Conservation (phyloP, 2,797 vertebrate genomes). For the Lindbergichthys nudifrons region DNA sequence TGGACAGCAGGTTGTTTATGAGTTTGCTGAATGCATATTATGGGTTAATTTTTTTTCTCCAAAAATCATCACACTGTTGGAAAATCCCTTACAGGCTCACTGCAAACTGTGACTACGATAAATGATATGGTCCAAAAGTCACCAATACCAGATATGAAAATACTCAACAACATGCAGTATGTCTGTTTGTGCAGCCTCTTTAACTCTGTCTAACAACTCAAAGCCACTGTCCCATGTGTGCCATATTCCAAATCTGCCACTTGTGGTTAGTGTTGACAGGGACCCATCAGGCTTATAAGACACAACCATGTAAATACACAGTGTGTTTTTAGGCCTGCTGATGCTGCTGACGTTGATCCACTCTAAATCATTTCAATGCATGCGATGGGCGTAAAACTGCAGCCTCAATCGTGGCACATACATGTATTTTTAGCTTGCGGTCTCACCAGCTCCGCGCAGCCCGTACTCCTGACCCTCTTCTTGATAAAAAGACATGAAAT, state of each 20-base stretch:
- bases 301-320: conserved; percentile 55
- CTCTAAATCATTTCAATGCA: conserved; percentile 76
- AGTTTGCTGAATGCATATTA: conserved; percentile 9
- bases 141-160: background rate
- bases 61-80: background rate
- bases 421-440: conserved; percentile 79
- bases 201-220: background rate
- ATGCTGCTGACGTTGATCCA: conserved; percentile 57
- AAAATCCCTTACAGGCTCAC: too few species aligned
- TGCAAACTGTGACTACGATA: background rate
- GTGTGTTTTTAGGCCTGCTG: conserved; percentile 47
- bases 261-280: conserved; percentile 44
- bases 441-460: conserved; percentile 52
- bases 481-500: conserved; percentile 82
- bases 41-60: background rate
- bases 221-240: conserved; percentile 25
- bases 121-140: background rate
- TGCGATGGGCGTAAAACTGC: conserved; percentile 68
- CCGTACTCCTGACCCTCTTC: conserved; percentile 68
- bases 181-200: background rate
- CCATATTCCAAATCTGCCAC: conserved; percentile 36
- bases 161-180: background rate
- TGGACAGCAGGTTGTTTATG: background rate
- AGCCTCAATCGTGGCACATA: conserved; percentile 61
- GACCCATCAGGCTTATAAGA: conserved; percentile 55